Evolutionary conservation across 1,140 invertebrate species (phyloP).

Genomic region (Homalodisca vitripennis): DNA sequence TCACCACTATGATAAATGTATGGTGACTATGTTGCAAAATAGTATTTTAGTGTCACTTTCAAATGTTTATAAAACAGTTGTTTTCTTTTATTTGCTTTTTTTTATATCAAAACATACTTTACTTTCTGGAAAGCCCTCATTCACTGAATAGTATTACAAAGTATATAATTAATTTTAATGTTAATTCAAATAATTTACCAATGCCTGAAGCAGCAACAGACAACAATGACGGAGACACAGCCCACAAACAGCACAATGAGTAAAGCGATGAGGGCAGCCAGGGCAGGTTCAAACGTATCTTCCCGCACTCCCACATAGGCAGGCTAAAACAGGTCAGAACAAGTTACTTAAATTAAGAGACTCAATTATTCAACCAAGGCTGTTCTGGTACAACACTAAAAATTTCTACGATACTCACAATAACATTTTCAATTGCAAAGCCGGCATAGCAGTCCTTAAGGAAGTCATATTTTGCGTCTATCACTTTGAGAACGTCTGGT

Average conservation of each 20-base stretch:
- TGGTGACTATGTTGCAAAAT: too few relatives aligned
- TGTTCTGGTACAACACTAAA: too few relatives aligned
- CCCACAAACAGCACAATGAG: conserved; percentile 84
- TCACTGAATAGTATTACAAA: too few relatives aligned
- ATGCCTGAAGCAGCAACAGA: conserved; percentile 85
- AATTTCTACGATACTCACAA: conserved; percentile 54
- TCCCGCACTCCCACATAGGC: conserved; percentile 51
- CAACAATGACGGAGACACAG: conserved; percentile 80
- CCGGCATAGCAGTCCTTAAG: conserved; percentile 74
- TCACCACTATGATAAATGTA: too few relatives aligned
- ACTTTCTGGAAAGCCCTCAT: too few relatives aligned
- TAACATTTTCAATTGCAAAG: conserved; percentile 81
- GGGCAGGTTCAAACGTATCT: conserved; percentile 79
- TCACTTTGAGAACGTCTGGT: conserved; percentile 73
- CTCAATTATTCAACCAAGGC: too few relatives aligned
- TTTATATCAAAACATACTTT: too few relatives aligned
- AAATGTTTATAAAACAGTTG: too few relatives aligned
- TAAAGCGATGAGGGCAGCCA: conserved; percentile 81
- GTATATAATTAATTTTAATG: too few relatives aligned
- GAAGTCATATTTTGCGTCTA: conserved; percentile 83
- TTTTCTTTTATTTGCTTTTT: too few relatives aligned
- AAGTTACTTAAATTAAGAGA: too few relatives aligned
- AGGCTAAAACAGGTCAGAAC: conserved; percentile 48
- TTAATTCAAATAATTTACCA: conserved; percentile 72
- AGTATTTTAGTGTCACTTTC: too few relatives aligned